phyloP scores from a whole-genome alignment of 2,888 invertebrate species.

The Lycia hirtaria region DNA sequence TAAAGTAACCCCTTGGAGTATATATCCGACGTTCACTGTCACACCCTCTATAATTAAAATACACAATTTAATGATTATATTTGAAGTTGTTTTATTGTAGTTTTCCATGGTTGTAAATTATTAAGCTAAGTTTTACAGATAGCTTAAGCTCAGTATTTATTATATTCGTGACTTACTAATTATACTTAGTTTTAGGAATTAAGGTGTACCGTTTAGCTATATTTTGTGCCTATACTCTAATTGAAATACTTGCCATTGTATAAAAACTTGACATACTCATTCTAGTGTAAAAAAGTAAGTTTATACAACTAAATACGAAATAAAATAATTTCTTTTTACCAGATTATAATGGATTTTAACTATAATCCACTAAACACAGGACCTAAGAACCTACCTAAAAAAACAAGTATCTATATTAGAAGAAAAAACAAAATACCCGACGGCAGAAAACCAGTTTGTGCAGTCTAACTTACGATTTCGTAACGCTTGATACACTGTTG shows the following conservation, averaged over 20 bases:
- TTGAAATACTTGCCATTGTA: slow-evolving; percentile 42
- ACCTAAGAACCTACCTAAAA: too few relatives aligned
- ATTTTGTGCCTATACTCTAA: slow-evolving; percentile 22
- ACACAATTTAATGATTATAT: not conserved
- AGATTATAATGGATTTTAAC: not conserved
- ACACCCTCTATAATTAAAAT: too few relatives aligned
- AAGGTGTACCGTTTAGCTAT: not conserved
- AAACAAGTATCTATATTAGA: too few relatives aligned
- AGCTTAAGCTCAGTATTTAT: not conserved
- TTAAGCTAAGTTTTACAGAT: not conserved
- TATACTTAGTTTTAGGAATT: not conserved
- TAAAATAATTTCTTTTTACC: not conserved
- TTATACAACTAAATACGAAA: not conserved
- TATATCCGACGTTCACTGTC: too few relatives aligned
- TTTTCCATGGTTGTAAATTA: slow-evolving; percentile 5
- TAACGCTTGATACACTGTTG: too few relatives aligned
- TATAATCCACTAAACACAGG: too few relatives aligned
- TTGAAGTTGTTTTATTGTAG: not conserved
- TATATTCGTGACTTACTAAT: not conserved
- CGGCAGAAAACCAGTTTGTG: too few relatives aligned
- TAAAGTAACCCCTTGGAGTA: too few relatives aligned
- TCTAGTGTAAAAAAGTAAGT: slow-evolving; percentile 4
- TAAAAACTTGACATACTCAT: slow-evolving; percentile 14
- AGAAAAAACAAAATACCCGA: too few relatives aligned
- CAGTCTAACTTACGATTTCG: too few relatives aligned